Conservation (phyloP, 1,140 invertebrate species). For the Chymomyza costata region DNA sequence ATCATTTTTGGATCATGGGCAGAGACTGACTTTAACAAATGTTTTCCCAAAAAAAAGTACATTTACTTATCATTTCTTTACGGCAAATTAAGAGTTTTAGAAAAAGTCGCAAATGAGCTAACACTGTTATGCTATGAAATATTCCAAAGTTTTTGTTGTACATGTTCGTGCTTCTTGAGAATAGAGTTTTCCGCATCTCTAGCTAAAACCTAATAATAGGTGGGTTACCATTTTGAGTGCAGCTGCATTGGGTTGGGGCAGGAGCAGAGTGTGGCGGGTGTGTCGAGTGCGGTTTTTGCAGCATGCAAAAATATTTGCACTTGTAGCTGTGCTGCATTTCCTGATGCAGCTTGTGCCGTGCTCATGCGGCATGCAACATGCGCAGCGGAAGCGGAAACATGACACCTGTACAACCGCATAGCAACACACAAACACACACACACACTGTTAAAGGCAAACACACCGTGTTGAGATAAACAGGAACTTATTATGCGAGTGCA, state of each 20-base stretch:
- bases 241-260: background rate
- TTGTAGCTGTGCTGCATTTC: constrained; percentile 24
- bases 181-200: too few relatives aligned
- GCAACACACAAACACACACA: constrained; percentile 28
- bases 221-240: constrained; percentile 13
- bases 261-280: constrained; percentile 15
- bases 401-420: constrained; percentile 55
- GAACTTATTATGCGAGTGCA: constrained; percentile 67
- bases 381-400: constrained; percentile 64
- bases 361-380: too few relatives aligned
- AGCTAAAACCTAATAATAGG: constrained; percentile 47
- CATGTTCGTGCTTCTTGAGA: too few relatives aligned
- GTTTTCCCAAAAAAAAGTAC: too few relatives aligned
- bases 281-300: constrained; percentile 5
- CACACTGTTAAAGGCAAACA: constrained; percentile 41
- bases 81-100: too few relatives aligned
- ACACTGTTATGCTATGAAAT: too few relatives aligned
- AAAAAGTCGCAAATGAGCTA: too few relatives aligned
- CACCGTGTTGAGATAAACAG: constrained; percentile 62
- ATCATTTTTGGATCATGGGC: too few relatives aligned
- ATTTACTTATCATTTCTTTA: too few relatives aligned
- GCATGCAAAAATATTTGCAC: constrained; percentile 60
- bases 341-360: constrained; percentile 10
- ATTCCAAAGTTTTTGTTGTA: too few relatives aligned
- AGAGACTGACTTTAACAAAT: too few relatives aligned